Percentiles rank a stretch among this genome's conserved stretches.
phyloP scores from a whole-genome alignment of 1,140 invertebrate species.

The Pantala flavescens region DNA sequence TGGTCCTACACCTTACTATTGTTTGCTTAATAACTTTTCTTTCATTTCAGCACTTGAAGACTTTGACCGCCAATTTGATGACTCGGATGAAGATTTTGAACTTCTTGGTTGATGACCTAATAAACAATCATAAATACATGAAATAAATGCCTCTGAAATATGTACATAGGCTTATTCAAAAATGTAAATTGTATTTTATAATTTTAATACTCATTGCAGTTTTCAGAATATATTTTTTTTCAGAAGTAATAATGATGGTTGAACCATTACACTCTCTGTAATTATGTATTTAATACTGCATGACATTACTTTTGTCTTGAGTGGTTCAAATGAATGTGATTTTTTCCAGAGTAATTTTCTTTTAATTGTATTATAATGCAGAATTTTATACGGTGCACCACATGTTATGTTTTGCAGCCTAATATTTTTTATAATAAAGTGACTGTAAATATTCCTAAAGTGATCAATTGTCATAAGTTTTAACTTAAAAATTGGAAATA shows the following conservation, averaged over 20 bases:
- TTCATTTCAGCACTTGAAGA: slow-evolving; percentile 30
- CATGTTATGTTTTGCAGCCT: neutral
- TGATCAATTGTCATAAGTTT: too few relatives aligned
- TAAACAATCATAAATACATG: neutral
- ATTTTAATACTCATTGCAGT: neutral
- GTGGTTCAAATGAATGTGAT: neutral
- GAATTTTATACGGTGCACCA: slow-evolving; percentile 1
- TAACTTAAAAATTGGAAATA: too few relatives aligned
- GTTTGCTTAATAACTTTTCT: neutral
- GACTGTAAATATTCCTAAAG: neutral
- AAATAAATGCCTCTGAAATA: neutral
- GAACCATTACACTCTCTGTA: too few relatives aligned
- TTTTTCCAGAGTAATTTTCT: slow-evolving; percentile 6
- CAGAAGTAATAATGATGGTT: neutral
- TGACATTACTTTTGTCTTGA: neutral
- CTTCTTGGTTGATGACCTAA: slow-evolving; percentile 38
- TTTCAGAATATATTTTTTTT: slow-evolving; percentile 8
- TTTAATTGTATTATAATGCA: neutral
- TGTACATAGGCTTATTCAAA: neutral
- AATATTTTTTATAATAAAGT: slow-evolving; percentile 1
- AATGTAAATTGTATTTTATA: slow-evolving; percentile 11
- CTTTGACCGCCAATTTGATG: slow-evolving; percentile 35
- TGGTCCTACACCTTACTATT: too few relatives aligned
- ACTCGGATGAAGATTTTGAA: slow-evolving; percentile 48
- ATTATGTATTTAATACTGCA: neutral